Percentiles rank a stretch among this genome's conserved stretches.
Conservation (phyloP, 2,888 invertebrate genomes). For the Eugnorisma glareosa region DNA sequence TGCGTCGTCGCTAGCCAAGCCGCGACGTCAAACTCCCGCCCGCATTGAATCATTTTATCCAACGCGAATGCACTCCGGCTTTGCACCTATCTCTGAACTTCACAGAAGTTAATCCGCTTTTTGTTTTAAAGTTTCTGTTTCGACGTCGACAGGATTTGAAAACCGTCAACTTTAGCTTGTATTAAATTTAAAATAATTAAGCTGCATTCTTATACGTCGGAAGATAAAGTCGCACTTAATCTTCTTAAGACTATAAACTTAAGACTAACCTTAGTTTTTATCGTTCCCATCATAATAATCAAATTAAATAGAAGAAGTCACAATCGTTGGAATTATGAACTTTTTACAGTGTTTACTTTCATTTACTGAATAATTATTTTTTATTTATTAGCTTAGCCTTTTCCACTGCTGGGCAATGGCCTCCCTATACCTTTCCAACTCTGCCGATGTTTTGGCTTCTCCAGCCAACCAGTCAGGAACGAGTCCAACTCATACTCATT, state of each 20-base stretch:
- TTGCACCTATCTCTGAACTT: conserved; percentile 60
- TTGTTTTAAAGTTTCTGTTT: conserved; percentile 56
- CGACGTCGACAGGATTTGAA: conserved; percentile 56
- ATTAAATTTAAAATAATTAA: conserved; percentile 59
- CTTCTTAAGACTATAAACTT: conserved; percentile 14
- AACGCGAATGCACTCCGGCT: conserved; percentile 54
- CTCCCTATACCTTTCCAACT: too few species aligned
- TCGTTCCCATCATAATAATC: background rate
- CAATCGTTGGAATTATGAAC: background rate
- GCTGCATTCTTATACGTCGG: conserved; percentile 46
- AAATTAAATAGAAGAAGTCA: background rate
- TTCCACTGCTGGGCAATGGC: background rate
- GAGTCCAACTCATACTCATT: background rate
- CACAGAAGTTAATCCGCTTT: conserved; percentile 63
- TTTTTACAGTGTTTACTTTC: background rate
- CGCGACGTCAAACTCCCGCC: conserved; percentile 6
- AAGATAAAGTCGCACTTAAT: conserved; percentile 28
- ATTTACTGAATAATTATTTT: too few species aligned
- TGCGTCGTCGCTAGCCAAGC: conserved; percentile 29
- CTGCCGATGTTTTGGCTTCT: too few species aligned
- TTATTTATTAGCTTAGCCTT: background rate
- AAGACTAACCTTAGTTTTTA: background rate
- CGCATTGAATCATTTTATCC: conserved; percentile 60
- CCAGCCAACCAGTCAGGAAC: too few species aligned
- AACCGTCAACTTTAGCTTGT: conserved; percentile 50